Percentiles rank a stretch among this genome's conserved stretches.
Evolutionary conservation across 2,888 invertebrate genomes (phyloP).

Genomic region (Ceraclea dissimilis): DNA sequence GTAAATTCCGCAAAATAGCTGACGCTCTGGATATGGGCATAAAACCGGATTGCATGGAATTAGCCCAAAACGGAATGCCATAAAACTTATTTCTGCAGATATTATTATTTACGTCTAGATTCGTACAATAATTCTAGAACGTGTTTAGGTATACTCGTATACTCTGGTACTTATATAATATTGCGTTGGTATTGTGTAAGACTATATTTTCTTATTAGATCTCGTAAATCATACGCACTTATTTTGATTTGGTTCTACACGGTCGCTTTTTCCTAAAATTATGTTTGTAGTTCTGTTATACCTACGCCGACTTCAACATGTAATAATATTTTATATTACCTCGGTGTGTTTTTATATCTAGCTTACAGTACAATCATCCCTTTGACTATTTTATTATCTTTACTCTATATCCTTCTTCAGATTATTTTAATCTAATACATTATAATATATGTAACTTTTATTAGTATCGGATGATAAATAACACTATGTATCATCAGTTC

Average conservation of each 20-base stretch:
- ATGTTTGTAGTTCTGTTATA: too few relatives aligned
- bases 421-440: too few relatives aligned
- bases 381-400: too few relatives aligned
- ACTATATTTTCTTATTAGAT: slow-evolving; percentile 1
- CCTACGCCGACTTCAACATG: too few relatives aligned
- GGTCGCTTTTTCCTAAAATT: too few relatives aligned
- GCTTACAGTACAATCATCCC: too few relatives aligned
- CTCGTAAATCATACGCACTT: slow-evolving; percentile 23
- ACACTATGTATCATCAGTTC: too few relatives aligned
- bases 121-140: not conserved
- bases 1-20: slow-evolving; percentile 20
- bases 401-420: too few relatives aligned
- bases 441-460: too few relatives aligned
- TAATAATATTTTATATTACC: not conserved
- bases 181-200: slow-evolving; percentile 5
- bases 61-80: slow-evolving; percentile 22
- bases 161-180: not conserved
- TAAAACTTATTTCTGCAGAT: slow-evolving; percentile 13
- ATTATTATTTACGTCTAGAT: not conserved
- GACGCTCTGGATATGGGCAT: slow-evolving; percentile 20
- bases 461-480: too few relatives aligned
- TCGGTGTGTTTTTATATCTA: not conserved
- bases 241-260: slow-evolving; percentile 12
- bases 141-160: not conserved
- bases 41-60: slow-evolving; percentile 23